Evolutionary conservation across 2,888 invertebrate genomes (phyloP).

Genomic region (Ditylenchus weischeri): DNA sequence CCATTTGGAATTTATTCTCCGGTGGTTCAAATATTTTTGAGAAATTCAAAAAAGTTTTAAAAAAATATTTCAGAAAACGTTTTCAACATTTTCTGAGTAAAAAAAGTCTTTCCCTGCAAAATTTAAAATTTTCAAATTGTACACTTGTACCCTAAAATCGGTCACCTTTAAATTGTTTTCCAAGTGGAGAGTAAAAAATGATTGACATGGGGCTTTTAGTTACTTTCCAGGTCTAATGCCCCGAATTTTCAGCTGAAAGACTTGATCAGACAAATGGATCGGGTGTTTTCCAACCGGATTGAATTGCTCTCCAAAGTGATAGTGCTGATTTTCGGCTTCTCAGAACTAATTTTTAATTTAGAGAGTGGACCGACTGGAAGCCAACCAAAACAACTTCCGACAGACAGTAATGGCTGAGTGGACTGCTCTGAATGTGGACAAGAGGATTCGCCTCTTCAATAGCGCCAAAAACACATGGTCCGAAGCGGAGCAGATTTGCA

Average conservation of each 20-base stretch:
- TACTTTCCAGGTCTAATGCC: too few species aligned
- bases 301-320: conserved; percentile 23
- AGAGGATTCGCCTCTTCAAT: conserved; percentile 21
- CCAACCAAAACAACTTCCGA: conserved; percentile 24
- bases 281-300: conserved; percentile 21
- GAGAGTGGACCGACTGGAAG: conserved; percentile 29
- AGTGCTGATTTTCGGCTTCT: neutral
- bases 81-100: too few species aligned
- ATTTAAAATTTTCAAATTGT: too few species aligned
- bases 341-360: conserved; percentile 8
- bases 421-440: conserved; percentile 16
- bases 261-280: conserved; percentile 19
- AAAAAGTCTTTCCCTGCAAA: too few species aligned
- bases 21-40: too few species aligned
- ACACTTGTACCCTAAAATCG: too few species aligned
- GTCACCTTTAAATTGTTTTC: too few species aligned
- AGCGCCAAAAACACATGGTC: conserved; percentile 18
- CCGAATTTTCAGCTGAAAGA: conserved; percentile 19
- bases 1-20: too few species aligned
- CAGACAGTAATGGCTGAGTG: conserved; percentile 25
- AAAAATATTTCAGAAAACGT: too few species aligned
- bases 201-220: too few species aligned
- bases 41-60: too few species aligned
- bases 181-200: too few species aligned
- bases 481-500: conserved; percentile 24